Evolutionary conservation across 2,888 invertebrate species (phyloP), one percentile per base, ranked within the genome.

Genomic region (Aphrophora alni): DNA sequence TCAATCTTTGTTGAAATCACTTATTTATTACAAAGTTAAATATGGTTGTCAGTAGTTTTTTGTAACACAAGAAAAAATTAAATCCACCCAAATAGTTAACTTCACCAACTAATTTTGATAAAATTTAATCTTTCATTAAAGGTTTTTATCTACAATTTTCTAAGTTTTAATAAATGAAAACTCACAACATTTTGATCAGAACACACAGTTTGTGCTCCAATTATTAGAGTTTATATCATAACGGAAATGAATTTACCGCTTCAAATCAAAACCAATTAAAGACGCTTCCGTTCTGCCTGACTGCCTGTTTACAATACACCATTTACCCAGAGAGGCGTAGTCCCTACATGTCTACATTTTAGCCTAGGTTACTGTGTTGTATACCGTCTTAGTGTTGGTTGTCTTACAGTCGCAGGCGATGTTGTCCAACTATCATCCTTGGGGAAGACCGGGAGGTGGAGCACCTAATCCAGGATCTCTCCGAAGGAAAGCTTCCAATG

Each of bases 401-500:
- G 17, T 71, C 4, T 85, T 84, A n/a, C 86, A 93, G 93, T 89
- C 92, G 83, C 92, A 92, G 80, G 91, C 92, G 86, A 92, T 94
- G 89, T 90, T 94, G 88, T 90, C 92, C 82, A 92, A 91, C 83
- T 95, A 94, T 87, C 93, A 93, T 88, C 95, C 95, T 8, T 95
- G 95, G 94, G 95, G 95, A 4, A 91, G 92, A 81, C 93, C 93
- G 12, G 94, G 94, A 1, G 93, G 93, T 74, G 94, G 94, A 28
- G 94, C 94, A 25, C 94, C 94, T 72, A 93, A 93, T 86, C 85
- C 90, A 14, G 89, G 88, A 25, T 91, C 92, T 81, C 88, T 93
- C 38, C 91, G 95, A 25, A 92, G 93, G 86, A 91, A 92, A 85
- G 93, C 95, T 86, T 90, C 77, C 51, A 38, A 27, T 17, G 74